These are phyloP conservation scores for Altica lythri DNA, from an alignment of 2,888 invertebrate species.

Conservation along the genomic window DNA sequence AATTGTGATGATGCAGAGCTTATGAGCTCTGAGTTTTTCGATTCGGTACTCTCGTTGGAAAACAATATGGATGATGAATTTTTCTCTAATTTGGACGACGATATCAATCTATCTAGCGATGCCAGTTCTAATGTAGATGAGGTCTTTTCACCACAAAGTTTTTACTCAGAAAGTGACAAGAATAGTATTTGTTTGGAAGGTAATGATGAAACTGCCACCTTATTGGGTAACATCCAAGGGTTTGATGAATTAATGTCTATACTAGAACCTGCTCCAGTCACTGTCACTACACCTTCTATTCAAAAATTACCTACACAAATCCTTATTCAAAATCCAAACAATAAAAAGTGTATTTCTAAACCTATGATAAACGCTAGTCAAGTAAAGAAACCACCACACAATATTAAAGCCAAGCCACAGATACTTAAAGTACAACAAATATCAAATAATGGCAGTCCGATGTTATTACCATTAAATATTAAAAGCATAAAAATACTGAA, in stretches of 20 bases:
- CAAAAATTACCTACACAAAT: constrained; percentile 49
- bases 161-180: constrained; percentile 72
- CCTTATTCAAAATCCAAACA: constrained; percentile 50
- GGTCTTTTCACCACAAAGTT: constrained; percentile 52
- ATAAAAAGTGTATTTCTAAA: constrained; percentile 51
- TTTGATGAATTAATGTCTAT: constrained; percentile 44
- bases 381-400: constrained; percentile 38
- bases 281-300: constrained; percentile 26
- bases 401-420: constrained; percentile 44
- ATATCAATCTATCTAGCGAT: constrained; percentile 51
- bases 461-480: constrained; percentile 73
- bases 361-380: constrained; percentile 49
- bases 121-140: constrained; percentile 50
- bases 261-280: constrained; percentile 39
- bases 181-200: constrained; percentile 61
- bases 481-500: constrained; percentile 77
- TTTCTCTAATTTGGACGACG: constrained; percentile 48
- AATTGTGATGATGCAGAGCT: constrained; percentile 51
- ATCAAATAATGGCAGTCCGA: constrained; percentile 61
- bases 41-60: constrained; percentile 68
- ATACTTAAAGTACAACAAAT: constrained; percentile 55
- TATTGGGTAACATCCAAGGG: constrained; percentile 43
- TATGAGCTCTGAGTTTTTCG: constrained; percentile 66
- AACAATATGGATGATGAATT: constrained; percentile 61
- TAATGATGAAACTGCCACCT: constrained; percentile 43